These are phyloP conservation scores for Chrysaora quinquecirrha DNA, from an alignment of 30 jellyfish, hydroid and myxozoan species.

Conservation along the genomic window DNA sequence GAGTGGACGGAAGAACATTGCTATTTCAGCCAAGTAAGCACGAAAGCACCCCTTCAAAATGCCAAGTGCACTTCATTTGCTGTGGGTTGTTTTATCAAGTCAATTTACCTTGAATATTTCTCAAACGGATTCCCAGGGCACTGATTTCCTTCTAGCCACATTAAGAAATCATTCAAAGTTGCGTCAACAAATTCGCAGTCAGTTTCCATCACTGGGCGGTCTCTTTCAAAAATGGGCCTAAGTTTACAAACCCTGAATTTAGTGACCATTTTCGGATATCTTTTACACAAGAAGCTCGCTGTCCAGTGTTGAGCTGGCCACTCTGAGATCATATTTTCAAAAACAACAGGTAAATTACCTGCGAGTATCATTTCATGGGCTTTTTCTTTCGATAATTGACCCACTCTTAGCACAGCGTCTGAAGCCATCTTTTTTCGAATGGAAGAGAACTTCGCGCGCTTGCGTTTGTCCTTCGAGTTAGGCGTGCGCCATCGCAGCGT, in stretches of 20 bases:
- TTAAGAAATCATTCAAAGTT: conserved; percentile 33
- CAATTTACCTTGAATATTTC: conserved; percentile 28
- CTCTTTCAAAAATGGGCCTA: conserved; percentile 1
- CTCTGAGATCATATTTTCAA: conserved; percentile 62
- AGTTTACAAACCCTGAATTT: conserved; percentile 44
- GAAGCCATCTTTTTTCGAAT: too few relatives aligned
- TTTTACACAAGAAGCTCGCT: conserved; percentile 18
- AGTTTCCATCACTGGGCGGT: conserved; percentile 54
- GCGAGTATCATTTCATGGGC: conserved; percentile 8
- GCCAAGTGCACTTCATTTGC: too few relatives aligned
- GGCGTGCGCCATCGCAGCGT: too few relatives aligned
- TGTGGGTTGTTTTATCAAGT: too few relatives aligned
- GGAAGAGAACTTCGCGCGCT: too few relatives aligned
- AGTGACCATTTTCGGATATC: conserved; percentile 41
- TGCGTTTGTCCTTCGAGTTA: too few relatives aligned
- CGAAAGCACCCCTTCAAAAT: too few relatives aligned
- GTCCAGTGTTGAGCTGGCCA: conserved; percentile 84
- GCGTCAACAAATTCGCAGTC: conserved; percentile 58
- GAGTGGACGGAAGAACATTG: too few relatives aligned
- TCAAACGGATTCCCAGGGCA: conserved; percentile 3
- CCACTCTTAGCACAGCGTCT: too few relatives aligned
- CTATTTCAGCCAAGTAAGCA: too few relatives aligned
- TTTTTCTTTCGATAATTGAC: conserved; percentile 11
- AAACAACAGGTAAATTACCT: conserved; percentile 48
- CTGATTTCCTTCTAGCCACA: conserved; percentile 35